These are phyloP conservation scores for Anseranas semipalmata DNA, from an alignment of 2,113 vertebrate genomes.

Conservation along the genomic window DNA sequence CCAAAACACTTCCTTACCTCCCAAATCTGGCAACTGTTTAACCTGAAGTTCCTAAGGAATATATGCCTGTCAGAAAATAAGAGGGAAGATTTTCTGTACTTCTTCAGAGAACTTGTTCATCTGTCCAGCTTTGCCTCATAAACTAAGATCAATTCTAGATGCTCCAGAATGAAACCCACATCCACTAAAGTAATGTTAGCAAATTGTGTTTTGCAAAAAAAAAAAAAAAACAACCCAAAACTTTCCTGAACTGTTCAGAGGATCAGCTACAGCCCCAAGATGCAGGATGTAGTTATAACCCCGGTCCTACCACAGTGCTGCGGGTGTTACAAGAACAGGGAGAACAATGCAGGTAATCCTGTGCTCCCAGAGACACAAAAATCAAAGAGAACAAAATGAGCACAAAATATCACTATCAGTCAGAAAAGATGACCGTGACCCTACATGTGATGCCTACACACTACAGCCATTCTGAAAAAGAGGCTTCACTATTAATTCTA, in stretches of 20 bases:
- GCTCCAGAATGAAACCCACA: background rate
- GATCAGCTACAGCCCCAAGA: background rate
- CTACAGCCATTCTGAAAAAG: background rate
- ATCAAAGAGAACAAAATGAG: background rate
- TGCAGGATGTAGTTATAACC: rapidly evolving
- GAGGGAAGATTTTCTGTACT: background rate
- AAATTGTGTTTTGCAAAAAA: background rate
- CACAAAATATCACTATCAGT: background rate
- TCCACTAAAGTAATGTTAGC: background rate
- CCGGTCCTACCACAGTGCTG: background rate
- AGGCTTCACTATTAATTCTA: background rate
- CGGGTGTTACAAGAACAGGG: rapidly evolving
- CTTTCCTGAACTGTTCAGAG: background rate
- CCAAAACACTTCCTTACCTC: background rate
- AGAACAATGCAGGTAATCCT: background rate
- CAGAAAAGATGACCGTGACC: background rate
- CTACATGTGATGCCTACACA: background rate
- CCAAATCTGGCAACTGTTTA: background rate
- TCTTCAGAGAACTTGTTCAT: background rate
- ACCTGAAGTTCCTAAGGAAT: background rate
- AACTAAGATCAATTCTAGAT: background rate
- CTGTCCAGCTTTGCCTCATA: background rate
- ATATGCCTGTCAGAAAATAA: background rate
- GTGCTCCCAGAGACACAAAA: background rate
- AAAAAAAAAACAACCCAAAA: background rate